Evolutionary conservation across 2,888 invertebrate species (phyloP).

Genomic region (Acleris laterana): DNA sequence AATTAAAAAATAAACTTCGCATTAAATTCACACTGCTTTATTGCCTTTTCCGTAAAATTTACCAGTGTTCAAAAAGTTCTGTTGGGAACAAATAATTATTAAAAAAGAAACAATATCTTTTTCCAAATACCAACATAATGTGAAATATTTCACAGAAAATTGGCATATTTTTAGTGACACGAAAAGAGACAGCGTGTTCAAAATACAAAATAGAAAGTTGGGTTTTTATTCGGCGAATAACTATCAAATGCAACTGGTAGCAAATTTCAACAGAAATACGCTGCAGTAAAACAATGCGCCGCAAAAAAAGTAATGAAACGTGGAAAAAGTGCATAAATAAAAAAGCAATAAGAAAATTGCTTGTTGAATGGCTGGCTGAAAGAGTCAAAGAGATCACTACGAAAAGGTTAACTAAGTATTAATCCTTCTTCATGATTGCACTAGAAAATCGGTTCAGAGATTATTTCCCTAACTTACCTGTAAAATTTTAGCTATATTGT

Average conservation of each 20-base stretch:
- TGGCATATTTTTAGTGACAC: background rate
- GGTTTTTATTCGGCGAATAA: conserved; percentile 1
- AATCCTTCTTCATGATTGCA: too few species aligned
- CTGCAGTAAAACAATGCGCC: background rate
- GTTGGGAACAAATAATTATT: too few species aligned
- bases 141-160: background rate
- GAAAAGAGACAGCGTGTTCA: background rate
- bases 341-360: background rate
- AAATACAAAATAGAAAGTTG: background rate
- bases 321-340: too few species aligned
- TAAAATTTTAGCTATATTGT: too few species aligned
- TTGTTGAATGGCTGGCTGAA: background rate
- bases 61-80: too few species aligned
- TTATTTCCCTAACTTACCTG: too few species aligned
- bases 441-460: too few species aligned
- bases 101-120: too few species aligned
- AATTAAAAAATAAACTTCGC: too few species aligned
- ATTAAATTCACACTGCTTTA: too few species aligned
- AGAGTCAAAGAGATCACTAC: background rate
- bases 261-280: background rate
- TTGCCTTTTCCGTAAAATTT: too few species aligned
- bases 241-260: background rate
- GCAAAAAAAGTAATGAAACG: background rate
- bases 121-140: background rate
- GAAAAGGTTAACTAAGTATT: background rate